Percentiles rank a stretch among this genome's conserved stretches.
These are phyloP conservation scores for Homarus gammarus DNA, from an alignment of 2,888 invertebrate species.

Conservation along the genomic window DNA sequence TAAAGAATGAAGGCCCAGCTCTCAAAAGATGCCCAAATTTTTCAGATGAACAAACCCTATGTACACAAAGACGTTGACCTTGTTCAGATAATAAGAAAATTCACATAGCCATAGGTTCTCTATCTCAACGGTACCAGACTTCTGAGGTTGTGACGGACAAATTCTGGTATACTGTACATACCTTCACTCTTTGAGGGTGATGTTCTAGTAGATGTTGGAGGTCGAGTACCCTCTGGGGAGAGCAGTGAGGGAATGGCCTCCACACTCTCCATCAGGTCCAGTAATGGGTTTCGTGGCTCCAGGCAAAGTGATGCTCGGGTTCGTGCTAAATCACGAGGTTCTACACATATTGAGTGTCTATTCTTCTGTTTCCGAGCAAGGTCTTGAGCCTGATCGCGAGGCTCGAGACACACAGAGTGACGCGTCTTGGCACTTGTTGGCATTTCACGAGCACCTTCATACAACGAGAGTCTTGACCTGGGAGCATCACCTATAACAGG, in stretches of 20 bases:
- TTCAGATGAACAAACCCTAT: no score
- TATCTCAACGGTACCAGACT: no score
- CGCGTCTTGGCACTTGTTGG: conserved; percentile 48
- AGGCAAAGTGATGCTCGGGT: conserved; percentile 67
- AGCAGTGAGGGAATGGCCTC: conserved; percentile 63
- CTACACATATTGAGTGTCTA: conserved; percentile 64
- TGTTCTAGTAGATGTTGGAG: conserved; percentile 42
- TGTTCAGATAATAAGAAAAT: no score
- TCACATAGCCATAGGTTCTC: no score
- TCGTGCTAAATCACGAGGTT: conserved; percentile 62
- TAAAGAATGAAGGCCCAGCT: no score
- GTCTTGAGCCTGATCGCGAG: conserved; percentile 32
- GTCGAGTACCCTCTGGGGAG: conserved; percentile 28
- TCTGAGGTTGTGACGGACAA: no score
- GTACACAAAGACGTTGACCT: no score
- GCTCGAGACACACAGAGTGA: conserved; percentile 38
- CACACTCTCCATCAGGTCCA: conserved; percentile 74
- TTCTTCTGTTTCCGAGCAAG: conserved; percentile 59
- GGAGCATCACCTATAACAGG: conserved; percentile 66
- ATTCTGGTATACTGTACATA: no score
- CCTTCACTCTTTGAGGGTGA: conserved; percentile 70
- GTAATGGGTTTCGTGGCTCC: conserved; percentile 73
- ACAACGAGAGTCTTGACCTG: conserved; percentile 67
- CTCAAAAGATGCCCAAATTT: no score
- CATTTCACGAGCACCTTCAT: conserved; percentile 71